Base-by-base conservation (phyloP, 2,113 vertebrate species). In the Chionomys nivalis region DNA sequence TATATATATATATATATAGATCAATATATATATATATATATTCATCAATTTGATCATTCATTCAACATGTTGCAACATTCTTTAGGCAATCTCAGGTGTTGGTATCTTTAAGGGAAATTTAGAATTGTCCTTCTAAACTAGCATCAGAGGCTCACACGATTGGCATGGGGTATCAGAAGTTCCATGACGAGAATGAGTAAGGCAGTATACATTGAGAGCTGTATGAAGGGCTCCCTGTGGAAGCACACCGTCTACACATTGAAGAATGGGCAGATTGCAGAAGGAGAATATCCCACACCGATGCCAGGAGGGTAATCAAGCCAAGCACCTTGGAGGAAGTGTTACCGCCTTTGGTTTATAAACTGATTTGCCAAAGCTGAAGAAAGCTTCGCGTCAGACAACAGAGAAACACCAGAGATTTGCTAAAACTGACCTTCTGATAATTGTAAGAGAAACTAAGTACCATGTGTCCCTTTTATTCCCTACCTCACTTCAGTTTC, bases 381-480 rank as follows among this genome's bases (percentile, higher is more conserved):
- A 95, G 47, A 94, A 55, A 86, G 12, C 17, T n/a, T 58, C 26
- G 75, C 58, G 13, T 89, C 42, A 58, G 24, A 44, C 52, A 87
- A 24, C 2, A 52, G 31, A 58, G 16, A 2, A 89, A 31, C 21
- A 44, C 0, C 14, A 3, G 5, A 23, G 0, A 7, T 65, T 90
- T 90, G 6, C 14, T 82, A 88, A 5, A 23, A 58, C 39, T 95
- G 78, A 77, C 26, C 17, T 82, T 94, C 47, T 49, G 44, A 75
- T 79, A 55, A 68, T 89, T 95, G 86, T 36, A 81, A 91, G 94
- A 83, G 19, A 33, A 93, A 90, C 83, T 5, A 52, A 89, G 42
- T 63, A 44, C 21, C 17, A 24, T 47, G 24, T 77, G 5, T 92
- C 33, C 2, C 72, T 58, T 65, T 90, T 13, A 68, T 75, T 19